Base-by-base conservation (phyloP, 37 sponge, comb jelly and placozoan species). In the Petrosia ficiformis region DNA sequence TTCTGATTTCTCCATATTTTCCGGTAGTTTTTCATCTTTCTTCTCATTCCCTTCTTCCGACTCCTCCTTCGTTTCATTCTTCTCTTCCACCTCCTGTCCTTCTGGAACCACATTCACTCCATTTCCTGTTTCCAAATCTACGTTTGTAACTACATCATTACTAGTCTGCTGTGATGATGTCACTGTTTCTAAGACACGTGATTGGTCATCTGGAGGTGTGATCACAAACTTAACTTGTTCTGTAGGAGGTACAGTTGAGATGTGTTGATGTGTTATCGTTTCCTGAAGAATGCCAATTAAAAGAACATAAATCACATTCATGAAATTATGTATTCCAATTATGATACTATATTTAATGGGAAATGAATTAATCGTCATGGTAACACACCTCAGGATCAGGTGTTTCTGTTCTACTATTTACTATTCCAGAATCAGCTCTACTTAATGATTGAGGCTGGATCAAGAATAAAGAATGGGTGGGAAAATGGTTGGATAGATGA, bases 371-470 rank as follows among this genome's bases (percentile, higher is more conserved):
- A n/a, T n/a, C n/a, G n/a, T n/a, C n/a, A n/a, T n/a, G n/a, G n/a
- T n/a, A n/a, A n/a, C n/a, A 19, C 21, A 57, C 74, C 74, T 57
- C 60, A 21, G 69, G 75, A 14, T 68, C 76, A 2, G 82, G 82
- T 56, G 70, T 74, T 2, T 65, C 57, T 0, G 63, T 21, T 33
- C 74, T 24, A 57, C 82, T 77, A 5, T 60, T 48, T 39, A 85
- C 42, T 24, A 4, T 77, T 5, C 82, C 91, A 22, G 91, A 89
- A 42, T 80, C 86, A 59, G 90, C 86, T 25, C 91, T 54, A 52
- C 87, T 90, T 32, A 80, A 73, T 19, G 86, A 77, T 25, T 33
- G 63, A 1, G 82, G 82, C 78, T 81, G 78, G 29, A 72, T 33
- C 5, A 41, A 36, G 42, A 66, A 39, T 25, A 48, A 70, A 16